Percentiles rank a stretch among this genome's conserved stretches.
These are phyloP conservation scores for Myotis yumanensis DNA, from an alignment of 2,113 vertebrate species.

Conservation along the genomic window DNA sequence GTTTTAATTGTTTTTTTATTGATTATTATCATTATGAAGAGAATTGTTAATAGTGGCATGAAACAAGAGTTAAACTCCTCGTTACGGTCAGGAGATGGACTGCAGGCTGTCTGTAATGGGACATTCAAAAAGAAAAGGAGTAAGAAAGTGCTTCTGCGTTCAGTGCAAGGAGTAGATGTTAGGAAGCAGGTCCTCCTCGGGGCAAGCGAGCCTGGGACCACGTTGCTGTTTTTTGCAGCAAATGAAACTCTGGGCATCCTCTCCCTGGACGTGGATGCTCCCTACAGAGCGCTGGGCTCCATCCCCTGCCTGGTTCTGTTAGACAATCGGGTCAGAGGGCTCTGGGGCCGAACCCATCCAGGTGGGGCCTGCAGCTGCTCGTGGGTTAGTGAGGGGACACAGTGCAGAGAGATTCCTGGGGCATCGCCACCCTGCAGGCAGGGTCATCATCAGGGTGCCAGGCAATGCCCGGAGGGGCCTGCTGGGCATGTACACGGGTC, in stretches of 20 bases:
- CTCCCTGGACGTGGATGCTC: not conserved
- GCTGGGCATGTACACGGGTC: not conserved
- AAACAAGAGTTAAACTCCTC: conserved; percentile 3
- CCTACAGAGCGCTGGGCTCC: not conserved
- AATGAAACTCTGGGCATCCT: not conserved
- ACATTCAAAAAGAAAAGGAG: not conserved
- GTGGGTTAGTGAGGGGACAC: not conserved
- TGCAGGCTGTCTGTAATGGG: not conserved
- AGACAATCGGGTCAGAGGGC: not conserved
- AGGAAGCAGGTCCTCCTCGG: not conserved
- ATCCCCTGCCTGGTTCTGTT: not conserved
- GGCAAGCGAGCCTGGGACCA: not conserved
- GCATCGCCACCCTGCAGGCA: not conserved
- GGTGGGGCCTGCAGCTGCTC: not conserved
- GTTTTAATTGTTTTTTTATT: not conserved
- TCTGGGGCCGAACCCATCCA: not conserved
- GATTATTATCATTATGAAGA: conserved; percentile 15
- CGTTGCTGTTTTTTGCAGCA: not conserved
- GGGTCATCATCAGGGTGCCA: not conserved
- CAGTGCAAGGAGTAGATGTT: not conserved
- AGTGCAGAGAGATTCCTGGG: not conserved
- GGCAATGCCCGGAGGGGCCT: rapidly evolving
- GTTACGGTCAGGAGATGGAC: not conserved
- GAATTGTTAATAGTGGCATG: not conserved
- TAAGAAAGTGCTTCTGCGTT: not conserved